Evolutionary conservation across 2,113 vertebrate species (phyloP).

Genomic region (Peromyscus californicus): DNA sequence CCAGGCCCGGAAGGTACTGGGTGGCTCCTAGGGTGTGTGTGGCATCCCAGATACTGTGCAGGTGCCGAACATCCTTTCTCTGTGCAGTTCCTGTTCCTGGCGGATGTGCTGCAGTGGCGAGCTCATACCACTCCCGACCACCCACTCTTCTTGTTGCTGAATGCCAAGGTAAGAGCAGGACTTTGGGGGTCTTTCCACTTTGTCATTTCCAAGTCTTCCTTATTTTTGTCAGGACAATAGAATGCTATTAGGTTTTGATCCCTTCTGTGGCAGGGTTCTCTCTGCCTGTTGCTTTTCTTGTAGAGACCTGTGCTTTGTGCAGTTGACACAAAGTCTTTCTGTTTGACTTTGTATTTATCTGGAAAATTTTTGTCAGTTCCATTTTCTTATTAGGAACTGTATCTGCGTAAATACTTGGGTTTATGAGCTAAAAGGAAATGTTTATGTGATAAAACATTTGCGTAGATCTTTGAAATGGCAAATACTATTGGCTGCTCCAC

Average conservation of each 20-base stretch:
- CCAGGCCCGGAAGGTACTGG: conserved; percentile 93
- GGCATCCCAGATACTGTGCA: background rate
- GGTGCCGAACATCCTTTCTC: background rate
- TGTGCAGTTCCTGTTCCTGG: conserved; percentile 95
- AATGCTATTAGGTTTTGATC: background rate
- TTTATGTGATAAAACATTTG: conserved; percentile 17
- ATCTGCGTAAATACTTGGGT: background rate
- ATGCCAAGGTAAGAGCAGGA: conserved; percentile 92
- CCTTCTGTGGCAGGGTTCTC: background rate
- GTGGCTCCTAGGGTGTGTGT: background rate
- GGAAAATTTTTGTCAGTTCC: background rate
- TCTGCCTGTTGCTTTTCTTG: background rate
- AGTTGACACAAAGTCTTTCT: background rate
- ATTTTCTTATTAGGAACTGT: background rate
- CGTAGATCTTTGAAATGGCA: background rate
- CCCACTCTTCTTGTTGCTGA: conserved; percentile 94
- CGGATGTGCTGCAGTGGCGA: conserved; percentile 97
- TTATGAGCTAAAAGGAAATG: background rate
- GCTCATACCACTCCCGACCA: conserved; percentile 97
- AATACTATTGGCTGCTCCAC: background rate
- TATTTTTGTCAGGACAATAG: background rate
- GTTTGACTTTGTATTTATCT: background rate
- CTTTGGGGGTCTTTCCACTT: background rate
- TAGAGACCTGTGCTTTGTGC: background rate
- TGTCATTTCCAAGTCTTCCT: background rate